These are phyloP conservation scores for Gnathonemus echidnorhynchus DNA, from an alignment of 2,113 vertebrate species.

Conservation along the genomic window DNA sequence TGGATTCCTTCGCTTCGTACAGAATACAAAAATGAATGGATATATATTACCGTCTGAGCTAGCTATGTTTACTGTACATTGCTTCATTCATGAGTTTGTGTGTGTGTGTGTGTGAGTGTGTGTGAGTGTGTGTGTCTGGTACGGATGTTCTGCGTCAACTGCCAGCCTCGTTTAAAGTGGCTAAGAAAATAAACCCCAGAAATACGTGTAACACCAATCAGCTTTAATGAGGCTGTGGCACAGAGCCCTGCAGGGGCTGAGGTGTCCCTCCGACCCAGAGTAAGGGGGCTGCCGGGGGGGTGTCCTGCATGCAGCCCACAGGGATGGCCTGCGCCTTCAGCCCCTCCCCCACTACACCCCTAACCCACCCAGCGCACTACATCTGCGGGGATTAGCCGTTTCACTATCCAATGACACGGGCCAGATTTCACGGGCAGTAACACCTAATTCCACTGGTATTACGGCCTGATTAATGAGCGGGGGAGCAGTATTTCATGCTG, in stretches of 20 bases:
- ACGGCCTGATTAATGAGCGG: background rate
- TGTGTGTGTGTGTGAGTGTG: background rate
- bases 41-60: background rate
- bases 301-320: background rate
- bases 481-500: background rate
- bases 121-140: background rate
- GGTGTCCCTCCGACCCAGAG: background rate
- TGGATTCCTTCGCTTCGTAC: background rate
- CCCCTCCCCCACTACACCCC: background rate
- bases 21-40: background rate
- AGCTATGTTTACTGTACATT: background rate
- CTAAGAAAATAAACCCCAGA: background rate
- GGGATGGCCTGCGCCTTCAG: background rate
- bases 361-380: background rate
- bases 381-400: background rate
- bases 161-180: background rate
- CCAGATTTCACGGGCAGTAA: background rate
- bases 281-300: background rate
- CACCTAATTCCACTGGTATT: background rate
- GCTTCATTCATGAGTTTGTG: background rate
- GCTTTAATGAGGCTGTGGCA: background rate
- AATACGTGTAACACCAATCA: background rate
- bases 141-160: background rate
- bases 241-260: background rate
- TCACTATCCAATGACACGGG: background rate